phyloP scores from a whole-genome alignment of 2,113 vertebrate species.

The Callochromis pleurospilus region DNA sequence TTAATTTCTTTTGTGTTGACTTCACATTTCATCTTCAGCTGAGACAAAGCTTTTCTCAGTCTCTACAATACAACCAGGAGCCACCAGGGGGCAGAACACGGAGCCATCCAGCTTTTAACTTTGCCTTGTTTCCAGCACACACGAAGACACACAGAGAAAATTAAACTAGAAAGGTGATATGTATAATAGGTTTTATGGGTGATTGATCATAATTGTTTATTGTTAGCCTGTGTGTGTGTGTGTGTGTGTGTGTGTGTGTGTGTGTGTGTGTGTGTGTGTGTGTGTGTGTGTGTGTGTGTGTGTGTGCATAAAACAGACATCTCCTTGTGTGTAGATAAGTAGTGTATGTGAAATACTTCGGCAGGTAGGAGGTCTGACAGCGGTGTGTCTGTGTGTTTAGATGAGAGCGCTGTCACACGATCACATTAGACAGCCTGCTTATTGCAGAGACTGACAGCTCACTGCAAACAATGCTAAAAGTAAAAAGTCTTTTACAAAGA shows the following conservation, averaged over 20 bases:
- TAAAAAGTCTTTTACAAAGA: background rate
- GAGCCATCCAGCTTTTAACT: background rate
- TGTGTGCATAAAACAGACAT: background rate
- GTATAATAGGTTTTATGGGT: constrained; percentile 26
- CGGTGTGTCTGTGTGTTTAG: constrained; percentile 17
- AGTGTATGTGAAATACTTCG: background rate
- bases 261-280: background rate
- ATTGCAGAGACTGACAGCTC: constrained; percentile 47
- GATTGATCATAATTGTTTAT: constrained; percentile 30
- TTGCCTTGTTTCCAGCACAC: background rate
- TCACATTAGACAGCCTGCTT: constrained; percentile 49
- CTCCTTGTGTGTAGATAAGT: background rate
- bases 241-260: background rate
- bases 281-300: background rate
- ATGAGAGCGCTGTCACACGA: constrained; percentile 26
- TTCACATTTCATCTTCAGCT: background rate
- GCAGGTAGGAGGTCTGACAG: constrained; percentile 31
- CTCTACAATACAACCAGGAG: background rate
- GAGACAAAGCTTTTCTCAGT: background rate
- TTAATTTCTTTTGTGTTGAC: background rate
- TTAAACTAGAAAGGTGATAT: constrained; percentile 33
- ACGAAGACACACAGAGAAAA: background rate
- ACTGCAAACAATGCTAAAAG: constrained; percentile 39
- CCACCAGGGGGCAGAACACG: constrained; percentile 53
- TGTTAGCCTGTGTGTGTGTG: background rate